Evolutionary conservation across 2,113 vertebrate genomes (phyloP).

Genomic region (Mohoua ochrocephala): DNA sequence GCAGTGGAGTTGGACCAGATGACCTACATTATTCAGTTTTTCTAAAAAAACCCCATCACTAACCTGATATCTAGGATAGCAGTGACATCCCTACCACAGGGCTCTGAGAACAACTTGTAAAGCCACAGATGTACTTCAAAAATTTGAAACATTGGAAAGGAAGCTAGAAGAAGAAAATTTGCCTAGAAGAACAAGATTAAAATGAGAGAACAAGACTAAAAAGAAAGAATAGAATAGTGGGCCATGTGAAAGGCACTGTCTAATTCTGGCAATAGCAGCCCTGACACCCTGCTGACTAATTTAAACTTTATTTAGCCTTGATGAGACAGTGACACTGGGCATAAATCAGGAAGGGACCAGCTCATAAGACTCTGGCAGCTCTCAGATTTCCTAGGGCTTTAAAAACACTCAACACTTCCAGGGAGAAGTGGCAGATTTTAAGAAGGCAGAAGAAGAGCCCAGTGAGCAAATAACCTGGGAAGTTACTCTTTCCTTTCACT

Average conservation of each 20-base stretch:
- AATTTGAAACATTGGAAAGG: not conserved
- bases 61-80: not conserved
- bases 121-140: not conserved
- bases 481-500: not conserved
- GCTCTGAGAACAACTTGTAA: not conserved
- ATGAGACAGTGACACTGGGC: not conserved
- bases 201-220: not conserved
- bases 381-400: not conserved
- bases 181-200: not conserved
- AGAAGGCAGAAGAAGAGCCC: not conserved
- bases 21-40: not conserved
- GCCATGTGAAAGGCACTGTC: not conserved
- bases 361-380: not conserved
- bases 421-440: not conserved
- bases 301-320: not conserved
- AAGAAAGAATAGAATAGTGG: slow-evolving; percentile 13
- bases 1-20: not conserved
- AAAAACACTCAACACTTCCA: not conserved
- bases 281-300: not conserved
- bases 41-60: slow-evolving; percentile 5
- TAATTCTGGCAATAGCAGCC: not conserved
- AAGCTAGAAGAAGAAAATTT: not conserved
- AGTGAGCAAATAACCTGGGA: not conserved
- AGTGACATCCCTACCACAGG: not conserved
- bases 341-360: not conserved